Evolutionary conservation across 2,888 invertebrate species (phyloP).

Genomic region (Limnephilus lunatus): DNA sequence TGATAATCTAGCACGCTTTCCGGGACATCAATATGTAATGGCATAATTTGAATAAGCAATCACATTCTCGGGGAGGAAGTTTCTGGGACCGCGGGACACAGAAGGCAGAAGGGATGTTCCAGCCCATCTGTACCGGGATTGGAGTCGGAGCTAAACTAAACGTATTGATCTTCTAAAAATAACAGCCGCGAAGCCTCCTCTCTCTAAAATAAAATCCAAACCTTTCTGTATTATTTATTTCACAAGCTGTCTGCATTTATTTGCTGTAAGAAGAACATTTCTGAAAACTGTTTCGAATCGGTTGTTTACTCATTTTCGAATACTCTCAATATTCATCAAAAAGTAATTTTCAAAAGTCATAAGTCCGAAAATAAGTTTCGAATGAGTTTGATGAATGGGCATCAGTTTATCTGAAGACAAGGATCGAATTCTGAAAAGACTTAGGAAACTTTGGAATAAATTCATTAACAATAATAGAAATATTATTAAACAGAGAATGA

Average conservation of each 20-base stretch:
- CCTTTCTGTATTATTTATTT: neutral
- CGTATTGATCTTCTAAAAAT: neutral
- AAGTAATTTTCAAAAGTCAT: neutral
- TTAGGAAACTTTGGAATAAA: neutral
- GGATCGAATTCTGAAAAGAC: neutral
- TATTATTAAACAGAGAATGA: neutral
- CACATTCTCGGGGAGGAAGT: conserved; percentile 3
- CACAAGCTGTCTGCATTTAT: neutral
- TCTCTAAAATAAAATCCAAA: neutral
- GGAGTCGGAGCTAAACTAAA: neutral
- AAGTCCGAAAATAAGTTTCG: neutral
- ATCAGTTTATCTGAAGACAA: neutral
- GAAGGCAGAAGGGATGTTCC: neutral
- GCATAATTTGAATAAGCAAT: conserved; percentile 23
- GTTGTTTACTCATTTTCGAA: neutral
- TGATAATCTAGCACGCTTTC: neutral
- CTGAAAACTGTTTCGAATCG: neutral
- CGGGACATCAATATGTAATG: conserved; percentile 4
- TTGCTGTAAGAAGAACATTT: neutral
- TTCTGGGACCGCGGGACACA: neutral
- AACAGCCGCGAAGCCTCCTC: neutral
- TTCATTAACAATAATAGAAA: neutral
- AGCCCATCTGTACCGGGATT: neutral
- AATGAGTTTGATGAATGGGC: neutral
- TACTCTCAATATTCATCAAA: neutral